phyloP scores from a whole-genome alignment of 2,888 invertebrate species.

The Diplolepis rosae region DNA sequence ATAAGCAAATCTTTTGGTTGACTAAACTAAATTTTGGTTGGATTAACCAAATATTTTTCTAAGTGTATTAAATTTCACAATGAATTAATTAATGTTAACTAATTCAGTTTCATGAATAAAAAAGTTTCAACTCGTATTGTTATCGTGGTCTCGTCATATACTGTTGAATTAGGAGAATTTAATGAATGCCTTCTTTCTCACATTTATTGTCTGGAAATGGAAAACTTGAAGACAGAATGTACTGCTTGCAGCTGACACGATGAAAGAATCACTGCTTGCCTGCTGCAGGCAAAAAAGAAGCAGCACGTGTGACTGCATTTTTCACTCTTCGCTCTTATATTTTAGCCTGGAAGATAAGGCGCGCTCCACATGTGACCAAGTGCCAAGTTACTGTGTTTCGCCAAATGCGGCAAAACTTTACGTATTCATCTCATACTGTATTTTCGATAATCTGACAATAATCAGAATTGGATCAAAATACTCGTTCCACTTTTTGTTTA shows the following conservation, averaged over 20 bases:
- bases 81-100: too few relatives aligned
- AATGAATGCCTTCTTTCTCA: background rate
- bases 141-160: too few relatives aligned
- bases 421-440: constrained; percentile 1
- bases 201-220: background rate
- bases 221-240: background rate
- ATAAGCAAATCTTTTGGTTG: too few relatives aligned
- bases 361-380: constrained; percentile 22
- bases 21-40: too few relatives aligned
- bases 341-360: constrained; percentile 4
- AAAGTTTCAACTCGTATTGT: too few relatives aligned
- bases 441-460: constrained; percentile 24
- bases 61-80: too few relatives aligned
- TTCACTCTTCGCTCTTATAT: constrained; percentile 14
- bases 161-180: too few relatives aligned
- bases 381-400: constrained; percentile 20
- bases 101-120: too few relatives aligned
- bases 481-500: background rate
- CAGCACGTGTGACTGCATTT: constrained; percentile 25
- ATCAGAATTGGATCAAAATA: constrained; percentile 10
- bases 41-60: too few relatives aligned
- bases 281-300: constrained; percentile 1
- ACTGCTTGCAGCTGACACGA: constrained; percentile 17
- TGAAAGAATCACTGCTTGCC: background rate
- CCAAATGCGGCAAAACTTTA: constrained; percentile 11